Percentiles rank a stretch among this genome's conserved stretches.
Evolutionary conservation across 2,888 invertebrate species (phyloP).

Genomic region (Griposia aprilina): DNA sequence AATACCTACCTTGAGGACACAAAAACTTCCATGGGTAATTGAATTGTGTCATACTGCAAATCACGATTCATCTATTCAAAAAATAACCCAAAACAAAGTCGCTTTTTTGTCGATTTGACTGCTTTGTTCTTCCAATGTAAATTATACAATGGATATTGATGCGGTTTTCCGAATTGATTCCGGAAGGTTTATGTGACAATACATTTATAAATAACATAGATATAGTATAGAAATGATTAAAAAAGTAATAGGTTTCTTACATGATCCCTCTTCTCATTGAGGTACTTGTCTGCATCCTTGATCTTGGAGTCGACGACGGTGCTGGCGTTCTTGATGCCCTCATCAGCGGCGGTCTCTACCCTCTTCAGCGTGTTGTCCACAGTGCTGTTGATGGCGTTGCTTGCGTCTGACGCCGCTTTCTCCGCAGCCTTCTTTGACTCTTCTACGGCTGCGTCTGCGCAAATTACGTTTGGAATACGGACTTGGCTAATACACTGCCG

Average conservation of each 20-base stretch:
- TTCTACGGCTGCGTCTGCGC: constrained; percentile 84
- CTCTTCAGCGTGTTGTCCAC: constrained; percentile 86
- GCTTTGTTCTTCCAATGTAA: not conserved
- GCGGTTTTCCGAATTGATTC: not conserved
- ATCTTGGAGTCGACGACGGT: constrained; percentile 91
- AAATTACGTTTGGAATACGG: not conserved
- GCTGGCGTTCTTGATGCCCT: constrained; percentile 90
- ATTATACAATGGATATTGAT: not conserved
- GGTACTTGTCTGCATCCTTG: constrained; percentile 91
- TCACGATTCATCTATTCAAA: not conserved
- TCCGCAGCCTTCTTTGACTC: constrained; percentile 89
- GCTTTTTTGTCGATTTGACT: not conserved
- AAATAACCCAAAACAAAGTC: not conserved
- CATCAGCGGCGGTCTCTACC: constrained; percentile 87
- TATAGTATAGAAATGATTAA: not conserved
- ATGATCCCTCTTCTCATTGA: constrained; percentile 90
- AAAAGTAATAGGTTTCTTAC: constrained; percentile 69
- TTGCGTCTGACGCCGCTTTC: constrained; percentile 87
- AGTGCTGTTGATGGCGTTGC: constrained; percentile 83
- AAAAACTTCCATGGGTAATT: not conserved
- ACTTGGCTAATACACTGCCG: constrained; percentile 3
- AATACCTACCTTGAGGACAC: constrained; percentile 8
- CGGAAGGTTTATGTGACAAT: not conserved
- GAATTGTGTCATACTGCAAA: not conserved
- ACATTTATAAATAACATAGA: not conserved